These are phyloP conservation scores for Upupa epops DNA, from an alignment of 2,113 vertebrate genomes.

Conservation along the genomic window DNA sequence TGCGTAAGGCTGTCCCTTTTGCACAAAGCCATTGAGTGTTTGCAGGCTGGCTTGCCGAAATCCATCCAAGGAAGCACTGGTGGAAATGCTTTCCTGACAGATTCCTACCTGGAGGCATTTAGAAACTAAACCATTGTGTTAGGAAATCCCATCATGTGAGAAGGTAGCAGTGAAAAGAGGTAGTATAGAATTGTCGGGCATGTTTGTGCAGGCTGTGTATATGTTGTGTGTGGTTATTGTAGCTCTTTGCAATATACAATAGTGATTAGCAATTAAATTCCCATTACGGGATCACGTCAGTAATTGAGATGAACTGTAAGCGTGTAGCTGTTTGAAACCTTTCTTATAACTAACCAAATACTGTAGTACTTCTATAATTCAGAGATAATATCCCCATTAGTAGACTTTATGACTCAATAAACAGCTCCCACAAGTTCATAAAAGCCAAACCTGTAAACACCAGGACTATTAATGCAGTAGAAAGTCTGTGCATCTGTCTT, in stretches of 20 bases:
- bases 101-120: not conserved
- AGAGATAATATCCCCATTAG: constrained; percentile 80
- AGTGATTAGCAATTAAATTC: constrained; percentile 75
- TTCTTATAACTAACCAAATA: constrained; percentile 72
- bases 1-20: not conserved
- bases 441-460: constrained; percentile 76
- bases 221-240: constrained; percentile 24
- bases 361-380: constrained; percentile 73
- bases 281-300: constrained; percentile 72
- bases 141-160: not conserved
- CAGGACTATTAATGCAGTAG: constrained; percentile 71
- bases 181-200: constrained; percentile 23
- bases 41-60: not conserved
- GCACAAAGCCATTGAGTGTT: not conserved
- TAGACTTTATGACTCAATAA: constrained; percentile 81
- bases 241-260: constrained; percentile 52
- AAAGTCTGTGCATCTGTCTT: constrained; percentile 70
- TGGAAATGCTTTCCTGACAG: not conserved
- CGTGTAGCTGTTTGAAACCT: constrained; percentile 68
- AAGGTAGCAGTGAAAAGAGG: constrained; percentile 38
- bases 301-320: constrained; percentile 74
- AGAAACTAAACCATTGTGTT: constrained; percentile 16
- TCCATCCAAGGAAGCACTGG: not conserved
- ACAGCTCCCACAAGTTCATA: constrained; percentile 79
- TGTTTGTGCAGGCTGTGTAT: constrained; percentile 4